Evolutionary conservation across 2,888 invertebrate genomes (phyloP).

Genomic region (Orchestes rusci): DNA sequence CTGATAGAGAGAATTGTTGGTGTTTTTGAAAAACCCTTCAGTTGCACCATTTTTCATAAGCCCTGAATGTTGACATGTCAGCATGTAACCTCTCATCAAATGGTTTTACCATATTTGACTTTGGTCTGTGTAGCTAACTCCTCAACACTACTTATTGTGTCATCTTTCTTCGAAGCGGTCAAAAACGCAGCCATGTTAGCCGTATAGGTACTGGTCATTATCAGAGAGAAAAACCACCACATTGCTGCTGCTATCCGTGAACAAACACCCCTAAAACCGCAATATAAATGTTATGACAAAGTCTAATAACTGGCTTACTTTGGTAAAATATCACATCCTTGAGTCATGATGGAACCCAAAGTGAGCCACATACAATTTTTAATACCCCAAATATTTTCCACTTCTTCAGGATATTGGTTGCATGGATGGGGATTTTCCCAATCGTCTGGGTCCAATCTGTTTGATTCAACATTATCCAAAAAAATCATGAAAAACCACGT

Average conservation of each 20-base stretch:
- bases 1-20: conserved; percentile 31
- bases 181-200: conserved; percentile 92
- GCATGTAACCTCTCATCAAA: background rate
- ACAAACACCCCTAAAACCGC: conserved; percentile 65
- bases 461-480: conserved; percentile 18
- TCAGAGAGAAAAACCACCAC: conserved; percentile 89
- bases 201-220: conserved; percentile 89
- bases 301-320: conserved; percentile 50
- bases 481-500: conserved; percentile 7
- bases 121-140: conserved; percentile 90
- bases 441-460: conserved; percentile 79
- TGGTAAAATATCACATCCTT: conserved; percentile 89
- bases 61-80: conserved; percentile 13
- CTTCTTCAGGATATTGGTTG: conserved; percentile 73
- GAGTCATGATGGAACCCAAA: conserved; percentile 86
- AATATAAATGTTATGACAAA: background rate
- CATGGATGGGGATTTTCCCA: conserved; percentile 94
- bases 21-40: conserved; percentile 77
- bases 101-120: conserved; percentile 80
- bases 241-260: conserved; percentile 82
- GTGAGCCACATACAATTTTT: conserved; percentile 92
- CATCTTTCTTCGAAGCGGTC: conserved; percentile 80
- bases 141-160: conserved; percentile 83
- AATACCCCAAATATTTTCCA: conserved; percentile 85
- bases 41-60: conserved; percentile 79